Conservation (phyloP, 1,140 invertebrate genomes). For the Saccostrea echinata region DNA sequence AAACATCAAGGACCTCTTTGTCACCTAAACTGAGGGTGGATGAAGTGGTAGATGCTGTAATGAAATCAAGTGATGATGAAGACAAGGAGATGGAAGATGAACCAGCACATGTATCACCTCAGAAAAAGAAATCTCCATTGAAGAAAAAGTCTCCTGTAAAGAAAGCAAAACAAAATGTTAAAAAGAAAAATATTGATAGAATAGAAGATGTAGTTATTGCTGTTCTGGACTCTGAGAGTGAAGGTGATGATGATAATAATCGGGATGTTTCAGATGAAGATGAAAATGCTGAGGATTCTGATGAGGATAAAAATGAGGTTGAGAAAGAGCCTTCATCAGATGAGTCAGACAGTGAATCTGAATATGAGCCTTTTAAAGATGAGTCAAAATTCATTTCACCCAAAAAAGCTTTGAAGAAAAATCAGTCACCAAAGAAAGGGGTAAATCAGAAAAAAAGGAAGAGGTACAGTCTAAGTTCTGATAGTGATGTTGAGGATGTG, state of each 20-base stretch:
- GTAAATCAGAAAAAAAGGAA: not conserved
- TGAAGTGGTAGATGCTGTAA: slow-evolving; percentile 24
- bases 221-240: not conserved
- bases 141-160: not conserved
- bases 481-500: not conserved
- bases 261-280: not conserved
- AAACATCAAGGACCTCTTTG: not conserved
- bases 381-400: not conserved
- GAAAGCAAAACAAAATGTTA: not conserved
- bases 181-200: not conserved
- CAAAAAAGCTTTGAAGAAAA: not conserved
- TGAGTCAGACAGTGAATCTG: not conserved
- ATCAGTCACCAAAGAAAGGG: not conserved
- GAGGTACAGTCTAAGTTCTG: not conserved
- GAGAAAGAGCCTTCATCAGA: not conserved
- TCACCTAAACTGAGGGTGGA: not conserved
- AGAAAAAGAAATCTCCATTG: not conserved
- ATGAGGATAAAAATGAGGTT: not conserved
- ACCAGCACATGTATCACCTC: not conserved
- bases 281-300: not conserved
- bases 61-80: slow-evolving; percentile 11
- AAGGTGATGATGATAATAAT: not conserved
- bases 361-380: slow-evolving; percentile 23
- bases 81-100: not conserved
- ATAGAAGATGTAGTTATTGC: not conserved